Evolutionary conservation across 2,113 vertebrate genomes (phyloP).

Genomic region (Cyprinus carpio): DNA sequence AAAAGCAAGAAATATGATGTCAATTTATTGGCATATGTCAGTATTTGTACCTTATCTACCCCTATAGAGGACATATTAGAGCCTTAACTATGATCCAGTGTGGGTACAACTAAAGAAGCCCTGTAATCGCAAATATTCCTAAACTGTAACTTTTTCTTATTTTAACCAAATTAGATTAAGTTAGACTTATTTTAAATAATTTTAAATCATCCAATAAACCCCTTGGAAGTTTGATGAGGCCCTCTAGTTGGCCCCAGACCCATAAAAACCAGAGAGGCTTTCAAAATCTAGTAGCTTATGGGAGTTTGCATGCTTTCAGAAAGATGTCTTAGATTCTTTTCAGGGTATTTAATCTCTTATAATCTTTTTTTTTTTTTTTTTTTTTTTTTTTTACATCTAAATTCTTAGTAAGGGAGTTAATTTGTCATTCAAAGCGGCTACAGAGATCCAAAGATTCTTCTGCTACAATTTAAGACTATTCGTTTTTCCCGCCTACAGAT

Average conservation of each 20-base stretch:
- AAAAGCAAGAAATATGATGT: no score
- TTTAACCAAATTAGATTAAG: neutral
- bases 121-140: neutral
- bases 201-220: neutral
- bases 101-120: neutral
- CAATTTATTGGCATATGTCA: neutral
- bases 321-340: neutral
- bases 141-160: neutral
- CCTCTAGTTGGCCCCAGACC: neutral
- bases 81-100: neutral
- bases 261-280: neutral
- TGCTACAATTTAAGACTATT: neutral
- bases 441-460: neutral
- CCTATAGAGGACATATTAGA: neutral
- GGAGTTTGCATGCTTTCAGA: neutral
- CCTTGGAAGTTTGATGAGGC: neutral
- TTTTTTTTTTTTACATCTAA: no score
- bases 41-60: neutral
- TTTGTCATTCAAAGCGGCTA: neutral
- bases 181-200: neutral
- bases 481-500: constrained; percentile 47
- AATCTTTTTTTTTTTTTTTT: no score
- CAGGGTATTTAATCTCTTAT: neutral
- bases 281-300: neutral
- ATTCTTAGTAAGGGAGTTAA: neutral